Evolutionary conservation across 2,888 invertebrate genomes (phyloP).

Genomic region (Helleia helle): DNA sequence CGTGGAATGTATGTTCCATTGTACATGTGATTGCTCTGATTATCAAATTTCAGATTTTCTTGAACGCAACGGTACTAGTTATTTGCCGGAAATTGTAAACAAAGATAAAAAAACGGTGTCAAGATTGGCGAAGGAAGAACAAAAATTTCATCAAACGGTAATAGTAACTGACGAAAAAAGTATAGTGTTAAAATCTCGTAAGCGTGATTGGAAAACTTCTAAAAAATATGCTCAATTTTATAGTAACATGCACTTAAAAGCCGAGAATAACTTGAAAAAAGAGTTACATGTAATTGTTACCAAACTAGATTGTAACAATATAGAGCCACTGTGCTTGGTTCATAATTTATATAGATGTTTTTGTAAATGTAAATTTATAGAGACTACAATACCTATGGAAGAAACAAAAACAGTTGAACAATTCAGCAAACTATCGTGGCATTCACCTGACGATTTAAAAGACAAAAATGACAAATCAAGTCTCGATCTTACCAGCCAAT

Average conservation of each 20-base stretch:
- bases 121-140: conserved; percentile 78
- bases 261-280: conserved; percentile 27
- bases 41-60: conserved; percentile 36
- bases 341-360: conserved; percentile 79
- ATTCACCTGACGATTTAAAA: background rate
- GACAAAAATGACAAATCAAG: background rate
- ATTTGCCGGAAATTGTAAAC: conserved; percentile 44
- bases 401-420: conserved; percentile 11
- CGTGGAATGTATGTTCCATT: conserved; percentile 74
- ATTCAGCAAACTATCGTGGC: background rate
- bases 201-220: conserved; percentile 74
- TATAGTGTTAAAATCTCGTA: conserved; percentile 74
- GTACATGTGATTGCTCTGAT: conserved; percentile 52
- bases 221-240: conserved; percentile 76
- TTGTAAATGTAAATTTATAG: conserved; percentile 66
- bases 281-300: conserved; percentile 31
- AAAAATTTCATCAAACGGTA: conserved; percentile 82
- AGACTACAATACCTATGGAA: conserved; percentile 17
- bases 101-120: conserved; percentile 65
- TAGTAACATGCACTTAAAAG: conserved; percentile 37
- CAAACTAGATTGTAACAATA: conserved; percentile 46
- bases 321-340: conserved; percentile 78
- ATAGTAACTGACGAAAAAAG: conserved; percentile 78
- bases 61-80: conserved; percentile 28
- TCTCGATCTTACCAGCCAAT: background rate